Percentiles rank a stretch among this genome's conserved stretches.
Evolutionary conservation across 2,113 vertebrate species (phyloP).

Genomic region (Hydrochoerus hydrochaeris): DNA sequence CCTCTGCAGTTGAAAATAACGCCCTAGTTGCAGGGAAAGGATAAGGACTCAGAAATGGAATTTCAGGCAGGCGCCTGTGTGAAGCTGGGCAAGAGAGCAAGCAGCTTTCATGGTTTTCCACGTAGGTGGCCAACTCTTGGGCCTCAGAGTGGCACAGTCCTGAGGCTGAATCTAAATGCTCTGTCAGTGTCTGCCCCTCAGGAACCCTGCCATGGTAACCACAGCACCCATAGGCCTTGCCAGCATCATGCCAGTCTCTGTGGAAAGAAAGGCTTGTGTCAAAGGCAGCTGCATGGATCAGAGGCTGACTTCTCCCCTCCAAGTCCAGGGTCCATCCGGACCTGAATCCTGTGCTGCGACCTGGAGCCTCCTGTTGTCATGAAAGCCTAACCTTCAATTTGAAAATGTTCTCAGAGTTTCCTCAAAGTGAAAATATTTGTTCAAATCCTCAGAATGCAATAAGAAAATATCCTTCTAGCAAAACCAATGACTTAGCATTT

Average conservation of each 20-base stretch:
- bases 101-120: conserved; percentile 18
- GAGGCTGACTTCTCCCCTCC: background rate
- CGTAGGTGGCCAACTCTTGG: conserved; percentile 59
- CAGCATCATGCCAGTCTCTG: conserved; percentile 11
- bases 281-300: background rate
- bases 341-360: background rate
- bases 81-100: background rate
- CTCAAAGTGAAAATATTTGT: conserved; percentile 83
- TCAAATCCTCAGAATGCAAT: conserved; percentile 83
- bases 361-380: conserved; percentile 43
- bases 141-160: background rate
- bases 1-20: background rate
- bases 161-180: conserved; percentile 33
- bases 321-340: background rate
- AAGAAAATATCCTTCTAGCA: conserved; percentile 83
- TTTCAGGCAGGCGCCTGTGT: background rate
- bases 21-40: background rate
- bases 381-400: conserved; percentile 79
- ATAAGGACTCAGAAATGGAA: background rate
- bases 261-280: background rate
- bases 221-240: conserved; percentile 37
- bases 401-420: conserved; percentile 78
- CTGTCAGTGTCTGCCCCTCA: conserved; percentile 53
- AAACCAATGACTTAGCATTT: conserved; percentile 84
- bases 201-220: conserved; percentile 27